Evolutionary conservation across 2,113 vertebrate genomes (phyloP), one percentile per base, ranked within the genome.

Genomic region (Monarcha castaneiventris): DNA sequence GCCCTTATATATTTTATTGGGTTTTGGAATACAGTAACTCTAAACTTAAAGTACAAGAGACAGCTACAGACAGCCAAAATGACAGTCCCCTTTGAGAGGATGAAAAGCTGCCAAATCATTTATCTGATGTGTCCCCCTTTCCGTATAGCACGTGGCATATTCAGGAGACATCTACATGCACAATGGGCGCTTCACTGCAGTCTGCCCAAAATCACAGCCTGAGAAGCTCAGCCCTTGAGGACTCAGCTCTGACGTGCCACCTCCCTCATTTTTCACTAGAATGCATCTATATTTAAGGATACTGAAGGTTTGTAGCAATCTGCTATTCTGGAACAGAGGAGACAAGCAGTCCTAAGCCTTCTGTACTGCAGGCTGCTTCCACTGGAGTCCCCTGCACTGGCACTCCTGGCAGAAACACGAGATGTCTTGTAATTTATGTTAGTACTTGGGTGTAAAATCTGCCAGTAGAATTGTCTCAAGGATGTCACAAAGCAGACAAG

Each of bases 321-420:
- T 94, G 71, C 80, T 72, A 8, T 71, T 46, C 58, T 64, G 80
- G 48, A 95, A 88, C 39, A 83, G 80, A 83, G 80, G 54, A 83
- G 80, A 83, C 84, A 61, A 79, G 62, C 75, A 64, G 80, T 80
- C 74, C 87, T 91, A 80, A 86, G 67, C 58, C 69, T 30, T 58
- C 72, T 71, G 89, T 55, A 55, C 48, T 48, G 16, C 76, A 84
- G 59, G 20, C 84, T 84, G 80, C 81, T 93, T 56, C 51, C 73
- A 44, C 61, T 66, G 48, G 30, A 71, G 59, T 62, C 9, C 64
- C 16, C 74, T 87, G 68, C 41, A 11, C 69, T 64, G 39, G 64
- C 30, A 25, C 46, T 93, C 6, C 81, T 77, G 64, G 75, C 55
- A 93, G 69, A 82, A 89, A 37, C 68, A 44, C 0, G 12, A 23